Evolutionary conservation across 2,888 invertebrate species (phyloP).

Genomic region (Drosophila yooni): DNA sequence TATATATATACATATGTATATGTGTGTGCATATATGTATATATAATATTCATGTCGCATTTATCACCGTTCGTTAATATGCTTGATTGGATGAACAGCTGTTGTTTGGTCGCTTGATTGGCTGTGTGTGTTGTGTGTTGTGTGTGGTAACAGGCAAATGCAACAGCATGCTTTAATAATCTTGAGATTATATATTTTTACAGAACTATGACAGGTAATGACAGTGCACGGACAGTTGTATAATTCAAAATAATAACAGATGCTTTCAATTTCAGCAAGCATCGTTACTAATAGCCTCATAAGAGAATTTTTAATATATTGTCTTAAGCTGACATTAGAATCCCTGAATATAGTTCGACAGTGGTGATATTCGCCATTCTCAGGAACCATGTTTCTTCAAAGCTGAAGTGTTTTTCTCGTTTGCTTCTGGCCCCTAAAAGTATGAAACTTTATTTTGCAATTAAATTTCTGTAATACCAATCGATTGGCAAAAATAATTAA

Average conservation of each 20-base stretch:
- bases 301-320: background rate
- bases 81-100: conserved; percentile 78
- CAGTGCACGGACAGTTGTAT: conserved; percentile 14
- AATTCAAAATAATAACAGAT: background rate
- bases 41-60: conserved; percentile 52
- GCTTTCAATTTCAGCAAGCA: background rate
- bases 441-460: background rate
- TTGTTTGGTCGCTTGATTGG: conserved; percentile 22
- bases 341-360: background rate
- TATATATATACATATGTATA: conserved; percentile 21
- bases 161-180: conserved; percentile 43
- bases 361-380: background rate
- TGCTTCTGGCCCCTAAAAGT: background rate
- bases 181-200: conserved; percentile 24
- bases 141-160: conserved; percentile 44
- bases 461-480: too few relatives aligned
- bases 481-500: background rate
- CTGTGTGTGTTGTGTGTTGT: conserved; percentile 19
- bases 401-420: background rate
- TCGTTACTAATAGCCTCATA: background rate
- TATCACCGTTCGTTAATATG: conserved; percentile 67
- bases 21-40: conserved; percentile 9
- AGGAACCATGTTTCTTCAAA: background rate
- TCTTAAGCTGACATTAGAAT: background rate
- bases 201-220: conserved; percentile 24